Conservation (phyloP, 2,797 vertebrate genomes). For the Gambusia yucatana region DNA sequence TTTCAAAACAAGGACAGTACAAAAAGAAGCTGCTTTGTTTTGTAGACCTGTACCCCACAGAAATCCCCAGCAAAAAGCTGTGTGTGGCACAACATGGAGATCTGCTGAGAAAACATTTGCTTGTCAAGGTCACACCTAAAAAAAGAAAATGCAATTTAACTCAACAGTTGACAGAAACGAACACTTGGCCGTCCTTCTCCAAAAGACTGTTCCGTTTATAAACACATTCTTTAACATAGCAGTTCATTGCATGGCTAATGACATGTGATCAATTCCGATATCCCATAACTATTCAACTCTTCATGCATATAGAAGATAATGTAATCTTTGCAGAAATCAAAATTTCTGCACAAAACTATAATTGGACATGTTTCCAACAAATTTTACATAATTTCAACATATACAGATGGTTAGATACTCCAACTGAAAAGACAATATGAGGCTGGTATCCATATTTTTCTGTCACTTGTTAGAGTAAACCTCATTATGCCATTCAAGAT, state of each 20-base stretch:
- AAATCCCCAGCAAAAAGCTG: conserved; percentile 80
- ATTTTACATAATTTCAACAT: conserved; percentile 8
- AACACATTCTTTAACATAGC: conserved; percentile 7
- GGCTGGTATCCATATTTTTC: conserved; percentile 13
- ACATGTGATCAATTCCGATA: conserved; percentile 38
- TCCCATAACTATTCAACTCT: conserved; percentile 38
- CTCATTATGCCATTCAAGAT: conserved; percentile 38
- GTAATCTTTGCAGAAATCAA: conserved; percentile 29
- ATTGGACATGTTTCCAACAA: conserved; percentile 30
- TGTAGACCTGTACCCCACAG: conserved; percentile 89
- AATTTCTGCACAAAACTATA: conserved; percentile 41
- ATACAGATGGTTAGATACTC: conserved; percentile 31
- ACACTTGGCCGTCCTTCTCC: conserved; percentile 60
- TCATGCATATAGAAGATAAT: conserved; percentile 22
- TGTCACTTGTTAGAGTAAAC: conserved; percentile 37
- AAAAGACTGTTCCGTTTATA: conserved; percentile 36
- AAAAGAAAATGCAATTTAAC: conserved; percentile 89
- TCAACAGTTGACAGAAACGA: conserved; percentile 72
- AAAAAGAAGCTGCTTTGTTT: conserved; percentile 85
- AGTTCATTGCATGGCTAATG: conserved; percentile 40
- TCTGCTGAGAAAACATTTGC: conserved; percentile 84
- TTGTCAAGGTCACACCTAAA: conserved; percentile 86
- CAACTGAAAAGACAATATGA: conserved; percentile 21
- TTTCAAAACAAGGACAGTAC: conserved; percentile 80
- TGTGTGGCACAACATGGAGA: conserved; percentile 82